Evolutionary conservation across 2,113 vertebrate species (phyloP).

Genomic region (Cettia cetti): DNA sequence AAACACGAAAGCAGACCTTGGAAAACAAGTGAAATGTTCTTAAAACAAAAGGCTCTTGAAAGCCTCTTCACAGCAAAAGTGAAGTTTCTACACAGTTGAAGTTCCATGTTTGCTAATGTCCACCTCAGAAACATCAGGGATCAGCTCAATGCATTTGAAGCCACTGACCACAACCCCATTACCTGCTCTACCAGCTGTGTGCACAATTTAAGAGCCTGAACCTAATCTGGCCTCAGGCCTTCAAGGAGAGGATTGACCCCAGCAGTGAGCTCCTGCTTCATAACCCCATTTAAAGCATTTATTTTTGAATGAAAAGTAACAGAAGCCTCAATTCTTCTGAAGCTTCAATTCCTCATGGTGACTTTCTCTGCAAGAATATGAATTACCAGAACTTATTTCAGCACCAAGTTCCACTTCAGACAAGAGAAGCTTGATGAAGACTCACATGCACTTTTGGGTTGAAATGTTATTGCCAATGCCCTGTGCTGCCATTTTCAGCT

Average conservation of each 20-base stretch:
- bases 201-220: neutral
- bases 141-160: neutral
- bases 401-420: neutral
- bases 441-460: neutral
- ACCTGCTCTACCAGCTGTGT: neutral
- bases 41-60: neutral
- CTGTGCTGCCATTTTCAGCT: neutral
- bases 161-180: neutral
- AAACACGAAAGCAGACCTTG: neutral
- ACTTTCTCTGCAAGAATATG: neutral
- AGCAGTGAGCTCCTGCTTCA: neutral
- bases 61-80: neutral
- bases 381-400: neutral
- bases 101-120: neutral
- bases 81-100: neutral
- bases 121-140: neutral
- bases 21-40: neutral
- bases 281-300: neutral
- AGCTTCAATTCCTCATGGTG: neutral
- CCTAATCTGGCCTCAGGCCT: neutral
- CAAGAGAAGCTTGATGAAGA: neutral
- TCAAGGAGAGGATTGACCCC: neutral
- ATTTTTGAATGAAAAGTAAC: neutral
- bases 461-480: neutral
- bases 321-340: neutral